A percentile compares a stretch with the other conserved stretches of the same genome.
These are phyloP conservation scores for Plecotus auritus DNA, from an alignment of 2,113 vertebrate species.

Conservation along the genomic window DNA sequence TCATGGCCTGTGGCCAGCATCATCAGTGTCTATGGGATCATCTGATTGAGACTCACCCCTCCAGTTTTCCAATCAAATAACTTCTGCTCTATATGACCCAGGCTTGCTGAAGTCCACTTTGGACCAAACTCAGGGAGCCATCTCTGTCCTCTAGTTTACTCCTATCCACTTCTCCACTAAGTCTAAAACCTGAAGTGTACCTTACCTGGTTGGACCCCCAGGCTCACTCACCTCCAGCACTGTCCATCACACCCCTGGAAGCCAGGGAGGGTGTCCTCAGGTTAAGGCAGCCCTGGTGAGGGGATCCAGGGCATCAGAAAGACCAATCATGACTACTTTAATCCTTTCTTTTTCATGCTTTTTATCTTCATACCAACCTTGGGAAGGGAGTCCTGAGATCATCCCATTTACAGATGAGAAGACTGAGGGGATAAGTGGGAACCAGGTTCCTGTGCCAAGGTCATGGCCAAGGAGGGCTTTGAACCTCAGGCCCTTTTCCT, in stretches of 20 bases:
- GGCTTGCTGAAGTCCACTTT: background rate
- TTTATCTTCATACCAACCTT: background rate
- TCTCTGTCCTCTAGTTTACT: background rate
- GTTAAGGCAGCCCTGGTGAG: background rate
- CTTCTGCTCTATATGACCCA: background rate
- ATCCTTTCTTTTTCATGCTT: background rate
- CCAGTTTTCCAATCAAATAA: background rate
- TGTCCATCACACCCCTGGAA: background rate
- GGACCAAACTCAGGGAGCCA: background rate
- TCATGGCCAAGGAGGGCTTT: background rate
- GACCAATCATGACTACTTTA: background rate
- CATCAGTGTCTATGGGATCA: accelerated
- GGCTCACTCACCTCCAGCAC: accelerated
- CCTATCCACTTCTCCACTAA: background rate
- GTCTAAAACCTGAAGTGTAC: background rate
- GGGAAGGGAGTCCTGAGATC: background rate
- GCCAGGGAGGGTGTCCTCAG: background rate
- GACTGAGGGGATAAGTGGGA: background rate
- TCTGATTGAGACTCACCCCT: background rate
- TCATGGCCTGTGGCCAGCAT: background rate
- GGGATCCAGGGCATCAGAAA: background rate
- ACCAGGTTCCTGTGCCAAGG: background rate
- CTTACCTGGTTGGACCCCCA: background rate
- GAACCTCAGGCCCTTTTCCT: background rate
- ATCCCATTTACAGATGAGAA: background rate